These are phyloP conservation scores for Ctenodactylus gundi DNA, from an alignment of 2,113 vertebrate genomes.

Conservation along the genomic window DNA sequence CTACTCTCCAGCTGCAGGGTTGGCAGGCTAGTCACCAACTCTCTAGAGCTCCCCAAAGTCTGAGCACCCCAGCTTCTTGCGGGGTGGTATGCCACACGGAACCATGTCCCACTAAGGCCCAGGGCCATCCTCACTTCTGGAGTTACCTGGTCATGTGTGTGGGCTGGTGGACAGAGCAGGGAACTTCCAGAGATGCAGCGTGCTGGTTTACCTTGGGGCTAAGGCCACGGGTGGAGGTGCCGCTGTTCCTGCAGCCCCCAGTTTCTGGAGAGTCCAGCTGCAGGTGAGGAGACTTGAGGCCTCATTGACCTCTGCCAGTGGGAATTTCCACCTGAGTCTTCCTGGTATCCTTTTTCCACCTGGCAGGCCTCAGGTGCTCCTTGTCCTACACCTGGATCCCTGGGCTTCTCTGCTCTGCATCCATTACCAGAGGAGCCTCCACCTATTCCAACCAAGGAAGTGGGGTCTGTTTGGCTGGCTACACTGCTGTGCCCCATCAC, in stretches of 20 bases:
- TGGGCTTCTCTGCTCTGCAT: fast-evolving
- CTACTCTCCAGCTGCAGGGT: background rate
- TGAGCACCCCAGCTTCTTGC: fast-evolving
- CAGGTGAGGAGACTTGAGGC: background rate
- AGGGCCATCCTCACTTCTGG: background rate
- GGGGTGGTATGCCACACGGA: fast-evolving
- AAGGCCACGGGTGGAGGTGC: fast-evolving
- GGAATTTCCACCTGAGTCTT: fast-evolving
- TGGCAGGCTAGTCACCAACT: fast-evolving
- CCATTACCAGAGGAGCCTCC: fast-evolving
- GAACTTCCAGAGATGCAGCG: background rate
- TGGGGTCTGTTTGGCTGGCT: background rate
- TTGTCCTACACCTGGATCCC: fast-evolving
- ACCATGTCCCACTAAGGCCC: background rate
- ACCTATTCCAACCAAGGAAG: background rate
- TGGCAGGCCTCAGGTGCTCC: fast-evolving
- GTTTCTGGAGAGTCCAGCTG: background rate
- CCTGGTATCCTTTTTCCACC: fast-evolving
- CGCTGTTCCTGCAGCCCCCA: background rate
- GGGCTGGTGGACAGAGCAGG: background rate
- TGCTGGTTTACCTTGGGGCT: background rate
- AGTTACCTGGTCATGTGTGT: background rate
- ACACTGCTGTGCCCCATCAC: no score
- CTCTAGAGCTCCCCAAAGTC: background rate
- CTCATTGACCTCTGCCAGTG: fast-evolving